A percentile compares a stretch with the other conserved stretches of the same genome.
phyloP scores from a whole-genome alignment of 2,888 invertebrate genomes.

The Cancer borealis region DNA sequence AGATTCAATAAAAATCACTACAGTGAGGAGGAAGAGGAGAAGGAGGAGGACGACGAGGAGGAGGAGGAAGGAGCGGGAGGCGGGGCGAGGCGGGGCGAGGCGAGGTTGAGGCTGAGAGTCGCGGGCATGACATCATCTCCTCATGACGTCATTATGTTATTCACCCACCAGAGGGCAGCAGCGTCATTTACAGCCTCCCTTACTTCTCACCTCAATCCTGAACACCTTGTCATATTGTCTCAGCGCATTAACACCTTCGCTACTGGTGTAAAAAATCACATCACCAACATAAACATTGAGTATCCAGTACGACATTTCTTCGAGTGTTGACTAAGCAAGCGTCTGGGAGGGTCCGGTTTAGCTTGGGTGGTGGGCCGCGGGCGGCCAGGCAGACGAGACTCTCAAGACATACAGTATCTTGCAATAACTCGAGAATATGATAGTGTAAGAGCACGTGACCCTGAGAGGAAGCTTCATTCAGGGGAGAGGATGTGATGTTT shows the following conservation, averaged over 20 bases:
- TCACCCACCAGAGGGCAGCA: background rate
- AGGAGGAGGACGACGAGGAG: background rate
- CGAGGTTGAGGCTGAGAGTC: background rate
- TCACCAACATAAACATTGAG: background rate
- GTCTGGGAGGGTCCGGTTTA: background rate
- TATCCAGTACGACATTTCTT: background rate
- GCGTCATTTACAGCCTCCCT: background rate
- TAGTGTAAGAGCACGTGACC: background rate
- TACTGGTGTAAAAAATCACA: background rate
- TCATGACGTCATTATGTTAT: background rate
- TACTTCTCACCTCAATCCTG: background rate
- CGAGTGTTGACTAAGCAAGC: background rate
- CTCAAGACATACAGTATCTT: background rate
- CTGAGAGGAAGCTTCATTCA: background rate
- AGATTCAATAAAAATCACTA: conserved; percentile 1
- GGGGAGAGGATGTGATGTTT: background rate
- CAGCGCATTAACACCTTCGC: background rate
- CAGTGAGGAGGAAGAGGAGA: background rate
- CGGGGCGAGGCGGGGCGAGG: background rate
- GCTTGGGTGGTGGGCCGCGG: too few relatives aligned
- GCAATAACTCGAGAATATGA: background rate
- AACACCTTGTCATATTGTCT: background rate
- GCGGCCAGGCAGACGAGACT: too few relatives aligned
- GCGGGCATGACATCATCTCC: background rate
- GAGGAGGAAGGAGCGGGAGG: background rate